Base-by-base conservation (phyloP, 2,797 vertebrate genomes). In the Lagorchestes hirsutus region DNA sequence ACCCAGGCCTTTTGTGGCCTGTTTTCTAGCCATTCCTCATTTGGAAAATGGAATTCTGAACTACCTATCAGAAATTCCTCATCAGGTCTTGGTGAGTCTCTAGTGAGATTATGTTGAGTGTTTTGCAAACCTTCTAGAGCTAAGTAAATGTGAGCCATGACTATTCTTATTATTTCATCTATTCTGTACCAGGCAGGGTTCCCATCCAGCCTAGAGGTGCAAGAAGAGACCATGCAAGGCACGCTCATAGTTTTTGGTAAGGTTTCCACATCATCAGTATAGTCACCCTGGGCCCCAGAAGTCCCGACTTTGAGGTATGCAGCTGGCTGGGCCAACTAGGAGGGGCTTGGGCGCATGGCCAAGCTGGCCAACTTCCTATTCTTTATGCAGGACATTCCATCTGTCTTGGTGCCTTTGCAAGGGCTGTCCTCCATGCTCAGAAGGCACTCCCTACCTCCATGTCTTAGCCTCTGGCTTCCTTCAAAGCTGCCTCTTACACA, bases 251-350 rank as follows among this genome's bases (percentile, higher is more conserved):
- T 50, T 46, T 87, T 87, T 24, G 24, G 74, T 87, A 87, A 46
- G 74, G 74, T 87, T 87, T 87, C 74, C 74, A 87, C 74, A 87
- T 50, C 74, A 87, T 24, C 40, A 27, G 74, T 28, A 50, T 87
- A 87, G 74, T 87, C 74, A 87, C 74, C 22, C 74, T 87, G 74
- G 74, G 74, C 74, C 40, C 74, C 74, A 46, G 40, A 87, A 87
- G 74, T 87, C 74, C 74, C 40, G 40, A 87, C 74, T 87, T 87
- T 27, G 74, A 87, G 74, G 74, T 87, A 87, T 87, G 74, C 74
- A 87, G 9, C 31, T 87, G 40, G 74, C 74, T 6, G 22, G 40
- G 74, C 74, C 74, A 87, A 87, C 74, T 50, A 87, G 74, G 74
- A 87, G 74, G 74, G 74, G 74, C 40, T 87, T 87, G 74, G 74